Base-by-base conservation (phyloP, 2,888 invertebrate genomes). In the Apomyelois bistriatella region DNA sequence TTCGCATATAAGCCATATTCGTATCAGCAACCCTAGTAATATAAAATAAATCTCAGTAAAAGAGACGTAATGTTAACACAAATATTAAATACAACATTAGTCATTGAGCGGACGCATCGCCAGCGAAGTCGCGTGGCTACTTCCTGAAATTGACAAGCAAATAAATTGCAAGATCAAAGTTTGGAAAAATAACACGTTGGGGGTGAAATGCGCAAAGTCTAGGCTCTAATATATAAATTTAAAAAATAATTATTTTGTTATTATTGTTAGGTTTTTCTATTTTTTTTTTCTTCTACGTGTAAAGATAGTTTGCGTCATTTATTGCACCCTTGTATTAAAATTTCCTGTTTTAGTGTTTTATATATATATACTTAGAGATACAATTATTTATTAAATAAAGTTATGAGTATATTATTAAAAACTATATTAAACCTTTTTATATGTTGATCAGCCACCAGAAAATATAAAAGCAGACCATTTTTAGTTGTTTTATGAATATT, bases 111-210 rank as follows among this genome's bases (percentile, higher is more conserved):
- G 65, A 62, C 65, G 61, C 63, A 60, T 62, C 69, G 69, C 64
- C 60, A 59, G 55, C 58, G 60, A 64, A 73, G 85, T 62, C 87
- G 80, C 88, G 88, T 85, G 88, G 68, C 85, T 72, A 77, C 72
- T 86, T 89, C 85, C 90, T 87, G 88, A 74, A 75, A 79, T 84
- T 87, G 89, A 89, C 88, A 89, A 82, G 74, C 78, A 82, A 85
- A 89, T 89, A 89, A 88, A 89, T 90, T 76, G 83, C 74, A 60
- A 77, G 79, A 83, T 86, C 82, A 84, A 81, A 83, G 82, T 74
- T 74, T 68, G 69, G 80, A 77, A 82, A 84, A 85, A 83, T 81
- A 81, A 77, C 68, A 68, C 69, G 64, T 65, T 64, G 63, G 64
- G 64, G 70, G 77, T 77, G 77, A 62, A 75, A 70, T 74, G 74